phyloP scores from a whole-genome alignment of 2,797 vertebrate genomes.

The Alosa sapidissima region DNA sequence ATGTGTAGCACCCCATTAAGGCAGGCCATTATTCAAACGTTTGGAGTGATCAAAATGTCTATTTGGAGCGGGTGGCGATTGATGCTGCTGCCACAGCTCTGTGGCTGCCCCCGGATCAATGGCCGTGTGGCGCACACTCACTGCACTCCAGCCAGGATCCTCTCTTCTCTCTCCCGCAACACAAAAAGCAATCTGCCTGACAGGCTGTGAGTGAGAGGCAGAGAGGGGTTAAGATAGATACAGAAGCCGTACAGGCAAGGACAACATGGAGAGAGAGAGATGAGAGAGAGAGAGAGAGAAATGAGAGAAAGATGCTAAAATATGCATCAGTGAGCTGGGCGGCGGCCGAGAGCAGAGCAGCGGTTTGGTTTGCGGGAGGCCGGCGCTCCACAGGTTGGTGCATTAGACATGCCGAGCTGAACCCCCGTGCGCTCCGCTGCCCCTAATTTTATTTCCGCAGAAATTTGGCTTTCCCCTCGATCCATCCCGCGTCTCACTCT shows the following conservation, averaged over 20 bases:
- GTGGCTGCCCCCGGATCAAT: constrained; percentile 40
- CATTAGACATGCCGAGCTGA: constrained; percentile 23
- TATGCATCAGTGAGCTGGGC: neutral
- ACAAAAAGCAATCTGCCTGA: neutral
- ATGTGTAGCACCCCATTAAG: constrained; percentile 25
- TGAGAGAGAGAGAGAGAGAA: neutral
- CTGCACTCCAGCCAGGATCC: neutral
- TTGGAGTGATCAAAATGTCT: constrained; percentile 43
- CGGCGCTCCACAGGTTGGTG: constrained; percentile 13
- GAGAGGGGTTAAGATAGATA: neutral
- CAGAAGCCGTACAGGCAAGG: neutral
- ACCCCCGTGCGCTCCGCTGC: constrained; percentile 37
- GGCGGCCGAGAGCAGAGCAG: neutral
- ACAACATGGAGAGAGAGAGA: neutral
- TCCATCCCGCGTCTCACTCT: neutral
- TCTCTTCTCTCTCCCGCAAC: neutral
- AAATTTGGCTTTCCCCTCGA: constrained; percentile 6
- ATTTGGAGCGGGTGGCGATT: constrained; percentile 31
- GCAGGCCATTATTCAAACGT: constrained; percentile 40
- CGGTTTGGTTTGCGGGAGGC: neutral
- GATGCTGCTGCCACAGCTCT: constrained; percentile 34
- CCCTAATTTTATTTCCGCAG: constrained; percentile 49
- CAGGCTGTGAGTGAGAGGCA: neutral
- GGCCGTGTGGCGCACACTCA: neutral
- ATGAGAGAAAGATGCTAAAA: neutral